Evolutionary conservation across 2,888 invertebrate species (phyloP).

Genomic region (Bimastos eiseni): DNA sequence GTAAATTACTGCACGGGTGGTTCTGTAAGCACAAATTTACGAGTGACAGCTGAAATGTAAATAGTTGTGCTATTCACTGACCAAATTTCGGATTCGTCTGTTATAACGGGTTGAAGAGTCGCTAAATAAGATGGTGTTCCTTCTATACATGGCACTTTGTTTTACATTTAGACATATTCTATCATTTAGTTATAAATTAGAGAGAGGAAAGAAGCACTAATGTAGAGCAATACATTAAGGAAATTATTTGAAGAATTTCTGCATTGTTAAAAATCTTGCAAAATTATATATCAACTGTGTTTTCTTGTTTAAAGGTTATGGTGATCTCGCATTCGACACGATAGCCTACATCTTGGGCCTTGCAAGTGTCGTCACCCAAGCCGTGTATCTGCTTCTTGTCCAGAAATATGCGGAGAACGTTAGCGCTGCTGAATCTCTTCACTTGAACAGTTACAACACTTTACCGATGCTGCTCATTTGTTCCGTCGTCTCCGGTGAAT

Average conservation of each 20-base stretch:
- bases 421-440: constrained; percentile 59
- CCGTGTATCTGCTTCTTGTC: constrained; percentile 62
- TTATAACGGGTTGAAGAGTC: neutral
- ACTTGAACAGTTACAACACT: constrained; percentile 62
- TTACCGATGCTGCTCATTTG: constrained; percentile 56
- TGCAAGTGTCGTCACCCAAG: constrained; percentile 62
- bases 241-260: neutral
- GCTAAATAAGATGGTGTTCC: no score
- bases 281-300: neutral
- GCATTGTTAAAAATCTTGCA: neutral
- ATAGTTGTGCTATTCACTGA: neutral
- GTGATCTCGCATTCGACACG: constrained; percentile 61
- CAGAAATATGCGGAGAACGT: constrained; percentile 58
- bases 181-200: no score
- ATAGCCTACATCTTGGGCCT: constrained; percentile 60
- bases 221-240: neutral
- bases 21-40: neutral
- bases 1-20: neutral
- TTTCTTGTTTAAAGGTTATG: constrained; percentile 56
- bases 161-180: no score
- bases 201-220: neutral
- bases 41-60: neutral
- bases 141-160: no score
- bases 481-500: constrained; percentile 52
- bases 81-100: neutral